These are phyloP conservation scores for Psittacula echo DNA, from an alignment of 2,797 vertebrate genomes.

Conservation along the genomic window DNA sequence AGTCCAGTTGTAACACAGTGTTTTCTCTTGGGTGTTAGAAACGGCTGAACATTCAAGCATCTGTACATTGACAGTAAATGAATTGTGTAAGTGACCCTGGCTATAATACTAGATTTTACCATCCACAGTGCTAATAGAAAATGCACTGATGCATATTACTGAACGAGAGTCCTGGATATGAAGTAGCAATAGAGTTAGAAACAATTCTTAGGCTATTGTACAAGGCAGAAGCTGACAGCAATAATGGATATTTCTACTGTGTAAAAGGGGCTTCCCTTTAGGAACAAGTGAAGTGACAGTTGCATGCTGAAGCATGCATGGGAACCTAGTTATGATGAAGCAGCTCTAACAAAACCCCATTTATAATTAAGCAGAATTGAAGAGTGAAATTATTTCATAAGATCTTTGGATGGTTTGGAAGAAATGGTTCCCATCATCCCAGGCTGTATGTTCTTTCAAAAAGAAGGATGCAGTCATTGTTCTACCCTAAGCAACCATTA, in stretches of 20 bases:
- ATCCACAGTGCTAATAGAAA: constrained; percentile 38
- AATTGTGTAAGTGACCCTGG: constrained; percentile 38
- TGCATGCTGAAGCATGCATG: accelerated
- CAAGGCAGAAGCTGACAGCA: neutral
- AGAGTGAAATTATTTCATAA: neutral
- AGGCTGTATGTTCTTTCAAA: neutral
- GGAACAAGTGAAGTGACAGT: neutral
- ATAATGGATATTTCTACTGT: neutral
- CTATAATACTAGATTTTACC: neutral
- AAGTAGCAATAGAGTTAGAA: neutral
- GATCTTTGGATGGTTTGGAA: neutral
- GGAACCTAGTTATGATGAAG: neutral
- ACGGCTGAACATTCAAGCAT: constrained; percentile 9
- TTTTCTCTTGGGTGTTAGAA: constrained; percentile 44
- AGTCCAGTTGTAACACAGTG: constrained; percentile 34
- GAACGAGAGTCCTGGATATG: neutral
- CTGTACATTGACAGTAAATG: constrained; percentile 6
- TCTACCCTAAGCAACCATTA: neutral
- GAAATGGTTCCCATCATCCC: neutral
- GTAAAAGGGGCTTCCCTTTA: neutral
- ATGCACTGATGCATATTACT: constrained; percentile 16
- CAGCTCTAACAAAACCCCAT: neutral
- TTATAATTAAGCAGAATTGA: constrained; percentile 1
- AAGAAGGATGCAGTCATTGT: neutral
- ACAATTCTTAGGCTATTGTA: neutral